Evolutionary conservation across 2,888 invertebrate genomes (phyloP), one percentile per base, ranked within the genome.

Genomic region (Eilema sororculum): DNA sequence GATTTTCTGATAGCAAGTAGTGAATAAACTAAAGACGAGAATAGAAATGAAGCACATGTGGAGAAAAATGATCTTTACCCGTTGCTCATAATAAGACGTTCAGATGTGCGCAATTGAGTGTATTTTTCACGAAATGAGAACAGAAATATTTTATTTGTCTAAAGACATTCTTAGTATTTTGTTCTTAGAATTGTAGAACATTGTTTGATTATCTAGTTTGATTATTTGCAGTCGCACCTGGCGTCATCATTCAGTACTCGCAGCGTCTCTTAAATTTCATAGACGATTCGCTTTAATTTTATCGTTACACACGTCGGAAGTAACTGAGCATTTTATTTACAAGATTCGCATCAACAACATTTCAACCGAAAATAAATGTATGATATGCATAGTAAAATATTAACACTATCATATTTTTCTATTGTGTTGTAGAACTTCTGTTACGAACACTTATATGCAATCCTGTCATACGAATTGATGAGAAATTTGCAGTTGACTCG

Each of bases 11-110:
- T 59, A 69, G 68, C 41, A 68, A 71, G 72, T 69, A 56, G 65
- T 56, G 69, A 72, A 80, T 62, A 65, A 71, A 73, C 72, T 63
- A 41, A 41, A 64, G 72, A 72, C 68, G 60, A 63, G 67, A 78
- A 79, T 74, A 78, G 72, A 71, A 67, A 74, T 74, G 57, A 74
- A 76, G 64, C 69, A 68, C 62, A 73, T 80, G 71, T 67, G 69
- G 28, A 73, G 78, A 72, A 78, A 74, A 80, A 75, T 63, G 60
- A 60, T 63, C 72, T 73, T 62, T 78, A 75, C 65, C 30, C 73
- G 46, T 65, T 67, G 61, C 73, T 75, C 64, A 60, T 71, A 74
- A 67, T 71, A 78, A 65, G 65, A 58, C 58, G 9, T 60, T 60
- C 30, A 78, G 60, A 64, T 71, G 60, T 60, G 12, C 24, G 33